Conservation (phyloP, 1,140 invertebrate species). For the Lucilia cuprina region DNA sequence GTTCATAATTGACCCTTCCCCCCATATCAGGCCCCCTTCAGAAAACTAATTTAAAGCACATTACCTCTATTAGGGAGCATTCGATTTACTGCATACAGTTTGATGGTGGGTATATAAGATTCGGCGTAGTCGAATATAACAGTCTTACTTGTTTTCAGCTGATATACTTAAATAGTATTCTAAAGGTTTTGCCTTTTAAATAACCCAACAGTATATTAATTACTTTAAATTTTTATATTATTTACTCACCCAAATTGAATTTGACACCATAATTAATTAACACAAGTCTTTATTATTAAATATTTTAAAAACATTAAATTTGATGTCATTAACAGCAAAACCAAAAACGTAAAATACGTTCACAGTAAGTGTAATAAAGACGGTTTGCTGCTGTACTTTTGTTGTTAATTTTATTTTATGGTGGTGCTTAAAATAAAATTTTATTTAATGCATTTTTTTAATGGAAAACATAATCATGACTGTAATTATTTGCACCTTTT, state of each 20-base stretch:
- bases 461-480: background rate
- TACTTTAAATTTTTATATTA: background rate
- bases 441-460: background rate
- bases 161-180: no score
- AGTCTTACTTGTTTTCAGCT: no score
- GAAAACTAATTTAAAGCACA: no score
- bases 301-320: background rate
- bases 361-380: background rate
- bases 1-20: no score
- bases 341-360: background rate
- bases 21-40: no score
- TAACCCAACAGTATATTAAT: no score
- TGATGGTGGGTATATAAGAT: no score
- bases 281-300: background rate
- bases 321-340: background rate
- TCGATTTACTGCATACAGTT: no score
- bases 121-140: no score
- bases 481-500: slow-evolving; percentile 7
- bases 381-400: background rate
- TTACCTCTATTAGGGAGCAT: no score
- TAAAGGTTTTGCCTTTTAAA: no score
- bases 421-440: background rate
- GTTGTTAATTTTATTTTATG: slow-evolving; percentile 6
- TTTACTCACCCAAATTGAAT: background rate
- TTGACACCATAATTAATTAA: background rate